Base-by-base conservation (phyloP, 1,140 invertebrate genomes). In the Grapholita molesta region DNA sequence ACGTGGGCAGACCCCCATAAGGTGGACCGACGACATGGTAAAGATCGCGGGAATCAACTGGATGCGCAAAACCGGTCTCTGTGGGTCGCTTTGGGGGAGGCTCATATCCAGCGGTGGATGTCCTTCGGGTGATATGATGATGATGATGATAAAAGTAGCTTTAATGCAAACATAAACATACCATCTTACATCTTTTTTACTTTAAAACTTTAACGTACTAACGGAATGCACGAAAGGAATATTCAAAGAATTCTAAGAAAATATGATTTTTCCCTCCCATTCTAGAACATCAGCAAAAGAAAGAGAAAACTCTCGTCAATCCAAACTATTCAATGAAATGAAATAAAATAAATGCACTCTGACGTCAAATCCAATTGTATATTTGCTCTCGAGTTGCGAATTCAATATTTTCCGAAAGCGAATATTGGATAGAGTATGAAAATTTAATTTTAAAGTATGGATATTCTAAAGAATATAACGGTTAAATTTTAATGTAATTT, bases 331-430 rank as follows among this genome's bases (percentile, higher is more conserved):
- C 55, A 30, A 11, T 30, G 55, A 61, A 61, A 28, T 28, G 55
- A 61, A 61, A 61, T 61, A 61, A 61, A 61, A 61, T 25, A 61
- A 61, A 61, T 61, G 23, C 55, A 28, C 25, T 28, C 55, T 61
- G 55, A 61, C 55, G 25, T 61, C 55, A 61, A 61, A 61, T 61
- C 9, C 55, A 28, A 61, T 61, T 61, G 55, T 61, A 61, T 61
- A 61, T 61, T 57, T 57, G 53, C 53, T 18, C 55, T 61, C 55
- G 25, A 61, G 25, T 61, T 61, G 30, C 55, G 55, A 3, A 38
- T 66, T 35, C 64, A 35, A 38, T 66, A 66, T 66, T 66, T 66
- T 32, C 64, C 64, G 32, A 35, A 66, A 18, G 35, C 38, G 64
- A 42, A 61, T 61, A 61, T 61, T 61, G 55, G 55, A 61, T 61